These are phyloP conservation scores for Anorthoa munda DNA, from an alignment of 2,888 invertebrate species.

Conservation along the genomic window DNA sequence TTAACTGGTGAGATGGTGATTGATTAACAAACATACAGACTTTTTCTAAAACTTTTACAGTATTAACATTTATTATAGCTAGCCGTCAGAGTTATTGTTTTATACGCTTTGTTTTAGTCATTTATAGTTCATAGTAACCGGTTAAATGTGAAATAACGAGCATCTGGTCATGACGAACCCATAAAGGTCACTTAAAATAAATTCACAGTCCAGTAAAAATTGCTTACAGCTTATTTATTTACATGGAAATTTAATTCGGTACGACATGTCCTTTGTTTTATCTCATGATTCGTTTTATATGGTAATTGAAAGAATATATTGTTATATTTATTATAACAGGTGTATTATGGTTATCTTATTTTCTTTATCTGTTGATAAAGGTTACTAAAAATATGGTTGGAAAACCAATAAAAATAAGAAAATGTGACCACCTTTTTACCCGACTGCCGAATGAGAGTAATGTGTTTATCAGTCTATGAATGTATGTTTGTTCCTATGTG, in stretches of 20 bases:
- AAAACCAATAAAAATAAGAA: not conserved
- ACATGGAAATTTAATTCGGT: slow-evolving; percentile 48
- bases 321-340: slow-evolving; percentile 15
- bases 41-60: too few relatives aligned
- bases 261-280: slow-evolving; percentile 35
- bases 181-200: slow-evolving; percentile 24
- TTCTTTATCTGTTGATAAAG: not conserved
- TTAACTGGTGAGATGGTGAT: too few relatives aligned
- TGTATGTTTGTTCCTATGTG: too few relatives aligned
- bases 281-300: slow-evolving; percentile 50
- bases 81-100: not conserved
- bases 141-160: not conserved
- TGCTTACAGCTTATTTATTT: slow-evolving; percentile 43
- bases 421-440: not conserved
- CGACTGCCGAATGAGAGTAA: too few relatives aligned
- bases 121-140: not conserved
- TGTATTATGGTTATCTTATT: slow-evolving; percentile 18
- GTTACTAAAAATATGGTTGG: not conserved
- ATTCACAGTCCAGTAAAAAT: slow-evolving; percentile 32
- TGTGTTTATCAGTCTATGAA: too few relatives aligned
- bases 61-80: not conserved
- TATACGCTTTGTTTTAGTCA: not conserved
- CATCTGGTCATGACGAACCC: slow-evolving; percentile 12
- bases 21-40: too few relatives aligned
- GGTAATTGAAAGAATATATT: slow-evolving; percentile 35